Evolutionary conservation across 1,140 invertebrate genomes (phyloP), one percentile per base, ranked within the genome.

Genomic region (Gyrodactylus bullatarudis): DNA sequence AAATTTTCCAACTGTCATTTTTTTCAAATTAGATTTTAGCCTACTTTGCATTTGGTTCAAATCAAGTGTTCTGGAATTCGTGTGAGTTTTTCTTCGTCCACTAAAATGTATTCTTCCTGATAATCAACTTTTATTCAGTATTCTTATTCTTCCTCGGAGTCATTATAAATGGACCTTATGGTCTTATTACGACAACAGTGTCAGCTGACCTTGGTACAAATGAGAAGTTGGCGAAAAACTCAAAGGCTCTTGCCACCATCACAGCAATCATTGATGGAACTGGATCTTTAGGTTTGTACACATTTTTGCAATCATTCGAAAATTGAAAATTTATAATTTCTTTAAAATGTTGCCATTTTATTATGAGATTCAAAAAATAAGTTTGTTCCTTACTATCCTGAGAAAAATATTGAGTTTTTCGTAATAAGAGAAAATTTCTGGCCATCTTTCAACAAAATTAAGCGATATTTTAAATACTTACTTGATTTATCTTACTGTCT

Each of bases 221-320:
- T 83, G 84, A 85, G 74, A 87, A 86, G 75, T 82, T 95, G 68
- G 84, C 86, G 73, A 87, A 87, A 0, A 89, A 90, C 82, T 82
- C 88, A 0, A 89, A 87, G 80, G 91, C 91, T 19, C 79, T 96
- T 69, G 90, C 91, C 1, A 95, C 91, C 0, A 91, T 96, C 0
- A 91, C 91, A 20, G 89, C 91, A 16, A 93, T 96, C 76, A 94
- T 96, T 73, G 92, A 95, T 82, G 91, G 91, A 27, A 95, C 90
- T 1, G 91, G 91, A 0, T 91, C 89, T 72, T 86, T 92, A 74
- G 87, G 87, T 87, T 77, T 80, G 77, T n/a, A 16, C 8, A 54
- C 8, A 54, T 54, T 54, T 54, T n/a, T 54, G 34, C 34, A 54
- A 54, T 54, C 8, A 16, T 54, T 54, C 8, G 34, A 16, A 54